Evolutionary conservation across 2,888 invertebrate genomes (phyloP).

Genomic region (Dasysyrphus tricinctus): DNA sequence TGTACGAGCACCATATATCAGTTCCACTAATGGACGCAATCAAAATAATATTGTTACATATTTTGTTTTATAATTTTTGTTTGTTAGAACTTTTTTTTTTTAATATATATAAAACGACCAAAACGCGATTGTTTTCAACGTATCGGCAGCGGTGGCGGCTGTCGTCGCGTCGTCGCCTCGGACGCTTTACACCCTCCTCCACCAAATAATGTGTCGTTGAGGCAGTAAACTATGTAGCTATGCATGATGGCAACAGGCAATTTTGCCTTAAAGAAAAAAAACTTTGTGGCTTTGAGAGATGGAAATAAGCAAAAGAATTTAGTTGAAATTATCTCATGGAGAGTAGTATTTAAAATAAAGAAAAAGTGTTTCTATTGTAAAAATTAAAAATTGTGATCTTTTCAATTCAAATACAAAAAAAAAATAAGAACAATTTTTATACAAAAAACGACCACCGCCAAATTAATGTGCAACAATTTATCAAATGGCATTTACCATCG

Average conservation of each 20-base stretch:
- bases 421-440: background rate
- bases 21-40: background rate
- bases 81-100: background rate
- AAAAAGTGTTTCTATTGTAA: conserved; percentile 23
- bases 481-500: conserved; percentile 30
- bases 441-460: conserved; percentile 1
- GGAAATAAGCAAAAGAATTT: conserved; percentile 49
- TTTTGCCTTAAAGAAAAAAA: background rate
- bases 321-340: conserved; percentile 52
- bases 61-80: background rate
- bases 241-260: background rate
- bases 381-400: conserved; percentile 1
- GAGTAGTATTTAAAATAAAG: background rate
- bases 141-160: background rate
- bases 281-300: conserved; percentile 43
- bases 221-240: conserved; percentile 4
- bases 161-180: background rate
- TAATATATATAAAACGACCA: conserved; percentile 3
- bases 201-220: conserved; percentile 3
- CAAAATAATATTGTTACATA: background rate
- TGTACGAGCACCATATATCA: background rate
- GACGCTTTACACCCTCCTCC: background rate
- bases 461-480: conserved; percentile 44
- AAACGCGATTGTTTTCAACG: conserved; percentile 2
- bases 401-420: background rate